phyloP scores from a whole-genome alignment of 2,113 vertebrate genomes.

The Anas platyrhynchos region DNA sequence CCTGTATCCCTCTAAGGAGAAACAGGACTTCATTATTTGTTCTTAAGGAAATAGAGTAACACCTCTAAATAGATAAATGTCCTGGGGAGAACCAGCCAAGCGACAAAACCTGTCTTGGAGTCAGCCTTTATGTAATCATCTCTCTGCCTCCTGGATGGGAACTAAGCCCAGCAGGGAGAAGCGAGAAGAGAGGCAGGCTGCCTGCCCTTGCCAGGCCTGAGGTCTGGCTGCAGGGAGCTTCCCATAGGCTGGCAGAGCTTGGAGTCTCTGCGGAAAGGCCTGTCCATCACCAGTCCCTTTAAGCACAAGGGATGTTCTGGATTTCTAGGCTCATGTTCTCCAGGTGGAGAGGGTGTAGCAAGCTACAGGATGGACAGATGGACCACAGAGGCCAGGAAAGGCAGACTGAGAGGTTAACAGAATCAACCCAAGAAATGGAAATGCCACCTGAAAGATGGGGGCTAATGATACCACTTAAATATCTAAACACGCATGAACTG shows the following conservation, averaged over 20 bases:
- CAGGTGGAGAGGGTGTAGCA: neutral
- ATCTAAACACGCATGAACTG: neutral
- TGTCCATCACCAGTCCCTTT: accelerated
- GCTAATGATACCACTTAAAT: neutral
- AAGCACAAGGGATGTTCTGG: neutral
- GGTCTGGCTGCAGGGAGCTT: accelerated
- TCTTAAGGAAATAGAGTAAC: neutral
- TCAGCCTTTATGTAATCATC: neutral
- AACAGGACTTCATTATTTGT: neutral
- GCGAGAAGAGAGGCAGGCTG: neutral
- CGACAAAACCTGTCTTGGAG: accelerated
- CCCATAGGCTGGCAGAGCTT: neutral
- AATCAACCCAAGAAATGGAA: neutral
- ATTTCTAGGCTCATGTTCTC: neutral
- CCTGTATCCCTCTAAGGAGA: neutral
- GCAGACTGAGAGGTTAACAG: neutral
- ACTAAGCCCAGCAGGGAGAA: neutral
- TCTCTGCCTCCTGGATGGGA: neutral
- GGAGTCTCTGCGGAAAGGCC: neutral
- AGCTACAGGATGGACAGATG: neutral
- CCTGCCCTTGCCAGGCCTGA: accelerated
- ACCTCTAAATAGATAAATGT: neutral
- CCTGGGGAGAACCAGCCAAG: neutral
- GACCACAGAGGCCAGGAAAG: neutral
- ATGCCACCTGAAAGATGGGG: neutral